Conservation (phyloP, 2,113 vertebrate genomes). For the Pithys albifrons region DNA sequence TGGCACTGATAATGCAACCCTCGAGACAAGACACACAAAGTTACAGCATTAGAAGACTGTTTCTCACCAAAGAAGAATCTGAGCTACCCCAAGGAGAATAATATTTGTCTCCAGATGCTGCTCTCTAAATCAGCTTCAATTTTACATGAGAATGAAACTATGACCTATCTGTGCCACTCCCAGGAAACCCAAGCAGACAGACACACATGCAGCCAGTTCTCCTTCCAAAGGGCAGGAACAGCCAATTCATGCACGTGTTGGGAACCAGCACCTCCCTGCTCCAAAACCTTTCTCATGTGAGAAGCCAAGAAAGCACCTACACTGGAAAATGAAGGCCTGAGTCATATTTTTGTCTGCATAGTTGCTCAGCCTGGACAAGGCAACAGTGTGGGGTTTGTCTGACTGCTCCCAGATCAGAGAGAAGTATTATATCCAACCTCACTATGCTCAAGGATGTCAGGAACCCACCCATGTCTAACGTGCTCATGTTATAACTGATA, state of each 20-base stretch:
- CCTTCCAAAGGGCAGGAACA: conserved; percentile 14
- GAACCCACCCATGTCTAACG: background rate
- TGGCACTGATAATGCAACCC: background rate
- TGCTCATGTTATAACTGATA: background rate
- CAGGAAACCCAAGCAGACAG: conserved; percentile 14
- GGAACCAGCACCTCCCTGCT: background rate
- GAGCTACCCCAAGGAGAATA: background rate
- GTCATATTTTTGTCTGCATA: background rate
- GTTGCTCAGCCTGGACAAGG: background rate
- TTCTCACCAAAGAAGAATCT: conserved; percentile 7
- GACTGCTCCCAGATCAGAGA: background rate
- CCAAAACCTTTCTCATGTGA: background rate
- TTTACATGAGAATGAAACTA: background rate
- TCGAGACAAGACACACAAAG: background rate
- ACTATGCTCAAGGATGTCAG: background rate
- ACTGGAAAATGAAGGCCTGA: background rate
- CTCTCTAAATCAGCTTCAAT: background rate
- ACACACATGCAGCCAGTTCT: background rate
- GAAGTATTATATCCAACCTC: background rate
- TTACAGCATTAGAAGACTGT: background rate
- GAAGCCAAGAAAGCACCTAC: background rate
- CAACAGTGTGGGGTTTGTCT: background rate
- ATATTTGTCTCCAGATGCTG: background rate
- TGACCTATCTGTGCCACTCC: conserved; percentile 13
- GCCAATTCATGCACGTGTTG: background rate